phyloP scores from a whole-genome alignment of 2,888 invertebrate species.

The Ectemnius cavifrons region DNA sequence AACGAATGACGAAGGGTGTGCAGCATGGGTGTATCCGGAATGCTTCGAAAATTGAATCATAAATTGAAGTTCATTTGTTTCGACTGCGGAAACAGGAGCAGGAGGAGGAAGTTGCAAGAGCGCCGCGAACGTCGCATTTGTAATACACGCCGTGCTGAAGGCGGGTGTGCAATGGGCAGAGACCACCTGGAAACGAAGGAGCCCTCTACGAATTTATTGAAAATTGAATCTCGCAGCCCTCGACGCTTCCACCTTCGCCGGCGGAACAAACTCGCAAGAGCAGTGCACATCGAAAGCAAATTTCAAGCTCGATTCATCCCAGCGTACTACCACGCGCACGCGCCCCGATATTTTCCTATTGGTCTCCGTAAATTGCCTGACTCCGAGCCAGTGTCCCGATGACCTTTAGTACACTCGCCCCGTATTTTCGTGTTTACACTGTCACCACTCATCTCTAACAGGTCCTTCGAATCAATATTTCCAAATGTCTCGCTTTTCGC shows the following conservation, averaged over 20 bases:
- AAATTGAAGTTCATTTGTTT: conserved; percentile 59
- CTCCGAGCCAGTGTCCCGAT: not conserved
- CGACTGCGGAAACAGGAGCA: conserved; percentile 34
- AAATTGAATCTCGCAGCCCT: conserved; percentile 55
- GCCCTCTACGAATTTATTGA: conserved; percentile 56
- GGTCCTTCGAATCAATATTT: too few species aligned
- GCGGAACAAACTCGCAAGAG: not conserved
- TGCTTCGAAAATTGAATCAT: conserved; percentile 55
- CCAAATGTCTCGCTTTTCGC: too few species aligned
- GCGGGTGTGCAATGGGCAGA: conserved; percentile 9
- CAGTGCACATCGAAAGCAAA: conserved; percentile 16
- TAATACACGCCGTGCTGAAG: conserved; percentile 37
- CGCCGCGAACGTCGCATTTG: conserved; percentile 45
- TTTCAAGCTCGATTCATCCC: conserved; percentile 19
- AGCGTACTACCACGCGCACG: not conserved
- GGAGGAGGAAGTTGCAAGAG: not conserved
- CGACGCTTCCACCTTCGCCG: not conserved
- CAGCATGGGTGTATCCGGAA: too few species aligned
- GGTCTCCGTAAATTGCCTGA: not conserved
- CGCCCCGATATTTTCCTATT: conserved; percentile 11
- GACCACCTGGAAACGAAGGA: conserved; percentile 24
- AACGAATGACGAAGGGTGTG: too few species aligned
- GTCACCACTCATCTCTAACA: too few species aligned
- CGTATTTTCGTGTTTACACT: not conserved
- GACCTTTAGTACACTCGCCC: not conserved